Evolutionary conservation across 2,113 vertebrate genomes (phyloP).

Genomic region (Calyptomena viridis): DNA sequence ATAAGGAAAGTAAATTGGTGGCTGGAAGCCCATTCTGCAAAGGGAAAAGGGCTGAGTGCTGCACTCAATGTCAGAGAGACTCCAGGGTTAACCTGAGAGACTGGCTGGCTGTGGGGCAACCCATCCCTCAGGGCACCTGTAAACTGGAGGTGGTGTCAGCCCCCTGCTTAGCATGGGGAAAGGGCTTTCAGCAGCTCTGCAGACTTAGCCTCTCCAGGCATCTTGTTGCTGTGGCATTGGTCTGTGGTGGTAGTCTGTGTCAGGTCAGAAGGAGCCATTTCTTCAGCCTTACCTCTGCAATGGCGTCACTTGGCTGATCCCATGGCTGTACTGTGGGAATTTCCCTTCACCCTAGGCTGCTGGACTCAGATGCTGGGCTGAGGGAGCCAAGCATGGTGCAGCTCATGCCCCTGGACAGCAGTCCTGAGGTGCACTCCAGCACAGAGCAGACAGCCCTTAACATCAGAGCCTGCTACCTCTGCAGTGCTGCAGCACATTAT

Average conservation of each 20-base stretch:
- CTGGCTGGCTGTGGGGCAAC: fast-evolving
- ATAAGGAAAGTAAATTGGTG: not conserved
- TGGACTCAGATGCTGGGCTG: no score
- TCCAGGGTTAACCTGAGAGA: not conserved
- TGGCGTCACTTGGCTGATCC: not conserved
- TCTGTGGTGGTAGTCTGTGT: not conserved
- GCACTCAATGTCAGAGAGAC: not conserved
- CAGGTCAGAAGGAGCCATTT: not conserved
- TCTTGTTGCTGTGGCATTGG: not conserved
- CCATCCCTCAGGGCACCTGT: not conserved
- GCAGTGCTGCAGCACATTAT: not conserved
- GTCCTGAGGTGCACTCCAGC: not conserved
- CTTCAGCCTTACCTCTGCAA: not conserved
- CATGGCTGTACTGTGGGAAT: not conserved
- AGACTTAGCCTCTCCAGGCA: not conserved
- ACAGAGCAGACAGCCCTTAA: not conserved
- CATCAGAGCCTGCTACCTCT: not conserved
- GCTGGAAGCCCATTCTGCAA: not conserved
- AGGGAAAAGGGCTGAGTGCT: not conserved
- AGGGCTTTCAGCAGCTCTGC: not conserved
- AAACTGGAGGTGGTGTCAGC: not conserved
- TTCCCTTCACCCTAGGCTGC: not conserved
- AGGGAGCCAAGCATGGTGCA: not conserved
- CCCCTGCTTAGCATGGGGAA: fast-evolving
- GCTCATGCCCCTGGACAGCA: not conserved